Conservation (phyloP, 2,797 vertebrate genomes). For the Arnoldichthys spilopterus region DNA sequence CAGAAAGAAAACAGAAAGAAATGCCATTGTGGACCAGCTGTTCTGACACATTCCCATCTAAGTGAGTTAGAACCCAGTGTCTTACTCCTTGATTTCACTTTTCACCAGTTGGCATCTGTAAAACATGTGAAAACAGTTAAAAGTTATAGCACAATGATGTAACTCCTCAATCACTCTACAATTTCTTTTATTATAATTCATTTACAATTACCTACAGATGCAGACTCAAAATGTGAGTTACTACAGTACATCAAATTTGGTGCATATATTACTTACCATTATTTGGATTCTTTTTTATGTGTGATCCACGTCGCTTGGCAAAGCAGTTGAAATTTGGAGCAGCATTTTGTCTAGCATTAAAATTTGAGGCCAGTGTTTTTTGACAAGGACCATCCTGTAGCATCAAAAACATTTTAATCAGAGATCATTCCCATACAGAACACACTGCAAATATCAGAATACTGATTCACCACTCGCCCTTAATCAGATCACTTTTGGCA, state of each 20-base stretch:
- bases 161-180: too few species aligned
- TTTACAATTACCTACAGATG: background rate
- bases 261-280: constrained; percentile 49
- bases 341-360: constrained; percentile 33
- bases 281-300: constrained; percentile 55
- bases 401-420: background rate
- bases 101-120: constrained; percentile 32
- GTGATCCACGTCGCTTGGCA: constrained; percentile 43
- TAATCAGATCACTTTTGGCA: too few species aligned
- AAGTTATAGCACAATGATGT: background rate
- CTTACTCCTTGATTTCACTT: background rate
- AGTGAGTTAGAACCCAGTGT: background rate
- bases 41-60: background rate
- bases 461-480: too few species aligned
- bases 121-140: background rate
- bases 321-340: constrained; percentile 44
- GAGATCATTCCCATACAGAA: background rate
- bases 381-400: constrained; percentile 32
- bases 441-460: background rate
- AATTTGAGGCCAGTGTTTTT: constrained; percentile 54
- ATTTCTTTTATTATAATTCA: background rate
- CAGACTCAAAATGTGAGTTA: background rate
- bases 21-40: background rate
- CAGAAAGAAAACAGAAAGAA: background rate
- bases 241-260: background rate